Base-by-base conservation (phyloP, 23 tunicate species). In the Botrylloides violaceus region DNA sequence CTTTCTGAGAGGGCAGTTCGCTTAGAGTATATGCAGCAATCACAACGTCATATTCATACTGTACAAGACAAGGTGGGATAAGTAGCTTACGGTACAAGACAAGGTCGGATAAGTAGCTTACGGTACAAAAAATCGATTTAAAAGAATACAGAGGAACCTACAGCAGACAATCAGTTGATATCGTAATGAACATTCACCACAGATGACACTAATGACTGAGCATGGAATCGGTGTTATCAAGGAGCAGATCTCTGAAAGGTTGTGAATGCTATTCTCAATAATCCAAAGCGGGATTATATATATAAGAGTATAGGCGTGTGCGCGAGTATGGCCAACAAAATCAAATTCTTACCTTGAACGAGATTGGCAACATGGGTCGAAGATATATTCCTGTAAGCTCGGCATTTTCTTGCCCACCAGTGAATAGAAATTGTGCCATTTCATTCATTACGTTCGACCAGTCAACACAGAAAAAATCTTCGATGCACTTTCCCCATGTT, bases 391-490 rank as follows among this genome's bases (percentile, higher is more conserved):
- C 90, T 18, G 90, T 77, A 7, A 83, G 53, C 2, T 64, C 58
- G 0, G 68, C 39, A 35, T 83, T 71, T 31, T 36, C 39, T 12
- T 83, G 62, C 1, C 90, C 97, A 34, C 85, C 90, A 56, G 97
- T 18, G 21, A 78, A 70, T 4, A 90, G 18, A 66, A 47, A 78
- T 33, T 61, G 66, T 9, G 90, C 66, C 37, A 83, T 28, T 12
- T 75, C 58, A 59, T 90, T 90, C 97, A 90, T 90, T 24, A 50
- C 66, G 3, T 68, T 73, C 0, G 97, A 90, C 27, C 73, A 70
- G 75, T 90, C 97, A 66, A 83, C 79, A 70, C 97, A 90, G n/a
- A 78, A 61, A 60, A 84, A 90, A 55, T 90, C 85, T 65, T 83
- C 81, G 15, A 90, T 24, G 29, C 34, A 3, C 27, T 79, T 65